Evolutionary conservation across 2,888 invertebrate genomes (phyloP), one percentile per base, ranked within the genome.

Genomic region (Phaonia tiefii): DNA sequence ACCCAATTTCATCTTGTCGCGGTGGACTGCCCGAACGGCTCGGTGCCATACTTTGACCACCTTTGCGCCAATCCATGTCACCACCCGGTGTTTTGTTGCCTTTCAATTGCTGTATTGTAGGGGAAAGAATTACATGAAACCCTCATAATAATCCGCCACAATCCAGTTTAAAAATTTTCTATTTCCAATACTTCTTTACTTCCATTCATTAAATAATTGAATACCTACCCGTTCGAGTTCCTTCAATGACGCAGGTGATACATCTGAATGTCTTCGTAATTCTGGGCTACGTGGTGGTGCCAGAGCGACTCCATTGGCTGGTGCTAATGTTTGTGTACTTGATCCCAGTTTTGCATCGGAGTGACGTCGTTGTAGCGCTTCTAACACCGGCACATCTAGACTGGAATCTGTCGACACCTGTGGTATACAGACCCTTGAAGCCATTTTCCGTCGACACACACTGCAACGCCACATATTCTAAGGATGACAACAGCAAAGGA

Each of bases 211-310:
- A 22, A 20, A n/a, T 13, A 44, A 44, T 13, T 54, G 54, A 11
- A 10, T 10, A 17, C 86, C 92, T 93, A 96, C 96, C 93, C 96
- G 96, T 91, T 97, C 96, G n/a, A 97, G 92, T 89, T 96, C 96
- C 88, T 96, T 96, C 60, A 97, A 92, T 46, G 96, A 96, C 1
- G 96, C 96, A 13, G 96, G 96, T 11, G 96, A 96, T 1, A 96
- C 96, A 88, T 96, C 97, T 1, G 96, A 96, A 88, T 96, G 96
- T 44, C 96, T 91, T 20, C 96, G 92, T 8, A 96, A 91, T 88
- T 97, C 96, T 0, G 96, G 96, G 81, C 95, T 96, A 78, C 96
- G 93, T 0, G 96, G 96, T 11, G 96, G 96, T n/a, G 96, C 96
- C 37, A 96, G 91, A 79, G 92, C 92, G 58, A 92, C 91, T 25